Percentiles rank a stretch among this genome's conserved stretches.
Evolutionary conservation across 1,140 invertebrate species (phyloP).

Genomic region (Plectrocnemia conspersa): DNA sequence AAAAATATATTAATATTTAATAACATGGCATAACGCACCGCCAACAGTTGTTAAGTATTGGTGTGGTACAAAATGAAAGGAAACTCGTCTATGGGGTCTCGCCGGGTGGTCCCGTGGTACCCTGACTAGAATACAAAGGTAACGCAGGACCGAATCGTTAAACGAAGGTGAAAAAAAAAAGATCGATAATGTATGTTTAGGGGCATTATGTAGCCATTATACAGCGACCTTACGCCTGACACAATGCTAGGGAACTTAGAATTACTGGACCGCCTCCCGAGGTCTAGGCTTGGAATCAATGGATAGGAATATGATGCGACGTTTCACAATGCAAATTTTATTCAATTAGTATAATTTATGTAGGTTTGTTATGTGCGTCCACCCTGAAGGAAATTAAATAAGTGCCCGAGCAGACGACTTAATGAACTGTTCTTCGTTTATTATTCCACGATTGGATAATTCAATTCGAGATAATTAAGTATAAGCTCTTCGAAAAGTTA

Average conservation of each 20-base stretch:
- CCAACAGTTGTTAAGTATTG: conserved; percentile 2
- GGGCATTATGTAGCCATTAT: conserved; percentile 22
- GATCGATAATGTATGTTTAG: conserved; percentile 31
- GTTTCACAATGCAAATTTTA: no score
- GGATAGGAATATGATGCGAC: no score
- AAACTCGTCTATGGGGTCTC: background rate
- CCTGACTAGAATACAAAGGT: conserved; percentile 6
- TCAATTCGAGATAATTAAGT: no score
- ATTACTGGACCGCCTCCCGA: conserved; percentile 3
- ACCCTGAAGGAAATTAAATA: no score
- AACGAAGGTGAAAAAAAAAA: conserved; percentile 14
- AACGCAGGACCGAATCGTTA: background rate
- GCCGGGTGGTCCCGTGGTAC: conserved; percentile 16
- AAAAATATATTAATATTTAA: no score
- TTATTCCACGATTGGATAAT: no score
- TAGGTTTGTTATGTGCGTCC: no score
- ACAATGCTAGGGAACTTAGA: conserved; percentile 1
- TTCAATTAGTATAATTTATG: no score
- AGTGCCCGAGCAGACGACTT: no score
- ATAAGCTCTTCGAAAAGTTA: no score
- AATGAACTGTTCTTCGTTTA: no score
- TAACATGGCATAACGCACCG: conserved; percentile 10
- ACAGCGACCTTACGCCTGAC: background rate
- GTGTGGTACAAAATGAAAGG: conserved; percentile 3
- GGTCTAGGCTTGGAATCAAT: conserved; percentile 3